These are phyloP conservation scores for Cyphomyrus plagiostoma DNA, from an alignment of 2,113 vertebrate genomes.

Conservation along the genomic window DNA sequence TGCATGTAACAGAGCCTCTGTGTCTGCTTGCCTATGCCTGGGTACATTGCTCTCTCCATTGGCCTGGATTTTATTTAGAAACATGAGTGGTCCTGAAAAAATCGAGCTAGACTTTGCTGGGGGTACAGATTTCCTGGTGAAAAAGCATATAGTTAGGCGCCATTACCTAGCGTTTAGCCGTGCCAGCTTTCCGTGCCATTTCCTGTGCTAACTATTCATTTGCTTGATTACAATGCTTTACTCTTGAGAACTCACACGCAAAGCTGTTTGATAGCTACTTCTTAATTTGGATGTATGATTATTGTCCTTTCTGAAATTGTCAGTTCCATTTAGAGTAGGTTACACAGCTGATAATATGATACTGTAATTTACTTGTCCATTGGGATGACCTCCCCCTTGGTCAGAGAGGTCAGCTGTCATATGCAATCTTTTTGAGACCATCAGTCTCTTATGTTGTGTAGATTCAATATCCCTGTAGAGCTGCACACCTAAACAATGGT, in stretches of 20 bases:
- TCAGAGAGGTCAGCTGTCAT: neutral
- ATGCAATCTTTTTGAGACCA: neutral
- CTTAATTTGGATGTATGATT: neutral
- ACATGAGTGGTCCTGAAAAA: neutral
- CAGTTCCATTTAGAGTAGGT: neutral
- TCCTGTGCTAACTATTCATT: neutral
- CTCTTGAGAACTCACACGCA: neutral
- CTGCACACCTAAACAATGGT: neutral
- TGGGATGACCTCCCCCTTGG: neutral
- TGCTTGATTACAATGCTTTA: neutral
- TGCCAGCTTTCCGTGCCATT: neutral
- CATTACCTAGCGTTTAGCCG: neutral
- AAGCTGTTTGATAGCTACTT: neutral
- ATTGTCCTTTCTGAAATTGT: neutral
- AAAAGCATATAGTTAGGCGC: neutral
- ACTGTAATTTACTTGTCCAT: neutral
- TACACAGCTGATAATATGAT: neutral
- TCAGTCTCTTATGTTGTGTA: neutral
- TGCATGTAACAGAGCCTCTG: conserved; percentile 1
- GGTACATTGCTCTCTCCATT: neutral
- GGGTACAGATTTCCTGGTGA: neutral
- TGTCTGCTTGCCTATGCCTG: neutral
- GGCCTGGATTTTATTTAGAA: conserved; percentile 15
- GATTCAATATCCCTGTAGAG: neutral
- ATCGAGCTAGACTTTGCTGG: neutral